Percentiles rank a stretch among this genome's conserved stretches.
Evolutionary conservation across 2,888 invertebrate genomes (phyloP).

Genomic region (Brenthis daphne): DNA sequence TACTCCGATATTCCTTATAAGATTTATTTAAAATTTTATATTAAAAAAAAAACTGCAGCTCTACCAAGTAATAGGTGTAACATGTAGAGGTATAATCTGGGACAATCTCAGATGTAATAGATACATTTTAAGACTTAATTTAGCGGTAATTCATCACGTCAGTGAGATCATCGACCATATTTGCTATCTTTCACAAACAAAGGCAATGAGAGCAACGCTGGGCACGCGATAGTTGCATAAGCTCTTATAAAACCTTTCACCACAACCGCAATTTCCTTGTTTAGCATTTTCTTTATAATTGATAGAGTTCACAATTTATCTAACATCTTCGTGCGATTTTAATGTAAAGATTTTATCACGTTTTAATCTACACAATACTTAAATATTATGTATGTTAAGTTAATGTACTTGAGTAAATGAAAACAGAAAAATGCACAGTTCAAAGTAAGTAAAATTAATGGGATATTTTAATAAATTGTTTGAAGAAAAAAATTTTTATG

Average conservation of each 20-base stretch:
- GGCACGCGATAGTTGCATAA: constrained; percentile 64
- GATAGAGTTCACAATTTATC: not conserved
- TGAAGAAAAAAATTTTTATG: too few relatives aligned
- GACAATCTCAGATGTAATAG: not conserved
- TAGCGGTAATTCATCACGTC: constrained; percentile 6
- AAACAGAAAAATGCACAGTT: too few relatives aligned
- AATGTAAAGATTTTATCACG: not conserved
- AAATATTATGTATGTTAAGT: too few relatives aligned
- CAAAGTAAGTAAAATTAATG: too few relatives aligned
- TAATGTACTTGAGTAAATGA: too few relatives aligned
- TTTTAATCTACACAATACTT: too few relatives aligned
- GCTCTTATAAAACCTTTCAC: constrained; percentile 63
- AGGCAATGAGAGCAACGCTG: constrained; percentile 32
- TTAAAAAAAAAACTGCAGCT: not conserved
- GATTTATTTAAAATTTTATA: not conserved
- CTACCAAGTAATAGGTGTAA: too few relatives aligned
- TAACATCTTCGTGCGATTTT: not conserved
- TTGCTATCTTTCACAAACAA: constrained; percentile 35
- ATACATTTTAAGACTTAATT: not conserved
- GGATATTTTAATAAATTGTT: too few relatives aligned
- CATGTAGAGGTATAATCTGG: too few relatives aligned
- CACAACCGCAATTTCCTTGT: constrained; percentile 64
- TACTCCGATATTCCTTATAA: too few relatives aligned
- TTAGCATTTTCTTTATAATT: constrained; percentile 36
- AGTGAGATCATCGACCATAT: constrained; percentile 20